A percentile compares a stretch with the other conserved stretches of the same genome.
Conservation (phyloP, 2,888 invertebrate genomes). For the Mythimna ferrago region DNA sequence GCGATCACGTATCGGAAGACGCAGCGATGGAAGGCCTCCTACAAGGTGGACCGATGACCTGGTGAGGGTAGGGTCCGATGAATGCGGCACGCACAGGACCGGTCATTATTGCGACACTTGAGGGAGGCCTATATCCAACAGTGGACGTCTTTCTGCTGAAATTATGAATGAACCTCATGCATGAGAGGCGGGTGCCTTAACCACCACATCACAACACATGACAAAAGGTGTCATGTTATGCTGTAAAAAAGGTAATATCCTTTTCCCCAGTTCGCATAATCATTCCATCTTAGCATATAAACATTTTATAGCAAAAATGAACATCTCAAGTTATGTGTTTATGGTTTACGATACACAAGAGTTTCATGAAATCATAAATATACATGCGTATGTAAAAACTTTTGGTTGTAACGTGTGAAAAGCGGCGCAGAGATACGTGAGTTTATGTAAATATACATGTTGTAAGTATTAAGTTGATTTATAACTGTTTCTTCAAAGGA, state of each 20-base stretch:
- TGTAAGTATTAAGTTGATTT: conserved; percentile 43
- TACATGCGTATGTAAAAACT: conserved; percentile 6
- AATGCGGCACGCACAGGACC: too few species aligned
- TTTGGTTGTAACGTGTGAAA: conserved; percentile 10
- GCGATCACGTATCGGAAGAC: too few species aligned
- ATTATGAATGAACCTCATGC: too few species aligned
- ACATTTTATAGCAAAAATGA: conserved; percentile 19
- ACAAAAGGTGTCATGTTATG: background rate
- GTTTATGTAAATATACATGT: conserved; percentile 29
- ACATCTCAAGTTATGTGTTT: background rate
- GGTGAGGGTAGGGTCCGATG: too few species aligned
- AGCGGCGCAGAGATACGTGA: conserved; percentile 2
- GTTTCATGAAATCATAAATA: conserved; percentile 41
- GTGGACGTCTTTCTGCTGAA: too few species aligned
- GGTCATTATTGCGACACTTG: too few species aligned
- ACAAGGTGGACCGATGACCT: too few species aligned
- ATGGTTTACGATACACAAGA: conserved; percentile 13
- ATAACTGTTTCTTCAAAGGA: conserved; percentile 1
- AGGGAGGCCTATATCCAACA: too few species aligned
- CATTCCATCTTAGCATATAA: background rate
- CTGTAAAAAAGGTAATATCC: background rate
- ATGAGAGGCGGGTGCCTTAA: too few species aligned
- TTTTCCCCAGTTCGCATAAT: background rate
- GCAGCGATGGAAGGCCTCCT: too few species aligned
- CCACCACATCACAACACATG: too few species aligned